Evolutionary conservation across 2,797 vertebrate genomes (phyloP), one percentile per base, ranked within the genome.

Genomic region (Potorous gilbertii): DNA sequence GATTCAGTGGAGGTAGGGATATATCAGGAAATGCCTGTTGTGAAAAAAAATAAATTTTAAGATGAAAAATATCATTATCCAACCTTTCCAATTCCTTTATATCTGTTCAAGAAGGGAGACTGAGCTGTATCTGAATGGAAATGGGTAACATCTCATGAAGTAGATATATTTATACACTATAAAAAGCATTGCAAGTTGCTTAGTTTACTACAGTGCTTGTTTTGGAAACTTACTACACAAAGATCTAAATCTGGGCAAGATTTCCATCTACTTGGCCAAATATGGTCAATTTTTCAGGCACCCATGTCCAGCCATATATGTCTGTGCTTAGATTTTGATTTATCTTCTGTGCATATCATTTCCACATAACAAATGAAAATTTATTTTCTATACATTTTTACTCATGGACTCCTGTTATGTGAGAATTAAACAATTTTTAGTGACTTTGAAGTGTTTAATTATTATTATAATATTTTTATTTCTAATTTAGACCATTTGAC

Each of bases 201-300:
- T 55, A 96, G 90, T 74, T 46, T 52, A 87, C 31, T 92, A 74
- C 56, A 95, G 1, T 95, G 95, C 94, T 97, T 97, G 74, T 66
- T 94, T 97, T 97, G 96, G 96, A 97, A 97, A 93, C 90, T 89
- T 54, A 92, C 40, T 57, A 90, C 54, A 92, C 92, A 96, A 74
- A 93, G 56, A 55, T 96, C 95, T 90, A 87, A 92, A 93, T 95
- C 28, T 91, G 92, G 74, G 54, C 81, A 92, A 54, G 46, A 94
- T 95, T 97, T 97, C 95, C 57, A 92, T 93, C 59, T 91, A 93
- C 94, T 96, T 54, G 92, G 62, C 96, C 97, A 97, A 97, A 98
- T 98, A 97, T 97, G 96, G 97, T 96, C 94, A 95, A 31, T 52
- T 96, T 95, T 95, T 94, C 94, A 96, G 54, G 95, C 92, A 94